Percentiles rank a stretch among this genome's conserved stretches.
Evolutionary conservation across 1,140 invertebrate genomes (phyloP).

Genomic region (Lordiphosa collinella): DNA sequence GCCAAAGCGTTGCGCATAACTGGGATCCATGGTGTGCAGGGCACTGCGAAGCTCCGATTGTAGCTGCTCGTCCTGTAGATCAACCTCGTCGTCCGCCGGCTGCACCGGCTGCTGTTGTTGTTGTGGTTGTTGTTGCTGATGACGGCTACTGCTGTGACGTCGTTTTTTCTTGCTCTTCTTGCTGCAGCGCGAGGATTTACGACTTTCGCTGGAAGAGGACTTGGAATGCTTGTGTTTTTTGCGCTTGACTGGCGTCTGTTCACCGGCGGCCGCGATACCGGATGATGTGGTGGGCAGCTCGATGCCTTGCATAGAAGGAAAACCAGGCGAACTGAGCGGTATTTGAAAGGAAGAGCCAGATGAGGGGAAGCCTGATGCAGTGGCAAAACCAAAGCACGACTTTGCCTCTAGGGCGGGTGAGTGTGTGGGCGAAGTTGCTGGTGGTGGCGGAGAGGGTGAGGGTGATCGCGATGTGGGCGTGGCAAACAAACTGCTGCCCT

Average conservation of each 20-base stretch:
- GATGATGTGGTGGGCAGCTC: constrained; percentile 58
- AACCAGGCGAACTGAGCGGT: constrained; percentile 43
- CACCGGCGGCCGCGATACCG: constrained; percentile 2
- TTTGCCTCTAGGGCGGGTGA: constrained; percentile 13
- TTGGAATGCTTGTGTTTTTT: constrained; percentile 80
- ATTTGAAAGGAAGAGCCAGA: constrained; percentile 36
- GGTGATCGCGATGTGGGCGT: constrained; percentile 61
- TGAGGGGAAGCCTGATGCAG: constrained; percentile 19
- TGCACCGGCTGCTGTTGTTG: not conserved
- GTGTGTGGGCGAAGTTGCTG: constrained; percentile 7
- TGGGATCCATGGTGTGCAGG: constrained; percentile 61
- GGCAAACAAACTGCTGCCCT: constrained; percentile 57
- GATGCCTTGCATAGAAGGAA: constrained; percentile 75
- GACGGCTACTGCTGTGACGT: constrained; percentile 39
- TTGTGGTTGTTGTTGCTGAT: constrained; percentile 18
- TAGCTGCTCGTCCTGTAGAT: constrained; percentile 78
- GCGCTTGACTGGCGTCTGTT: constrained; percentile 56
- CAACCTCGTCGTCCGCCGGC: constrained; percentile 39
- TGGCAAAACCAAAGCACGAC: constrained; percentile 29
- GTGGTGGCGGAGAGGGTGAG: constrained; percentile 21
- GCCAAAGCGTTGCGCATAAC: constrained; percentile 59
- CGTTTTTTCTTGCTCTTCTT: constrained; percentile 77
- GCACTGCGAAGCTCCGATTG: constrained; percentile 70
- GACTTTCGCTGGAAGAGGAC: constrained; percentile 58
- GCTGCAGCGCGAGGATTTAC: constrained; percentile 65